Evolutionary conservation across 1,140 invertebrate genomes (phyloP), one percentile per base, ranked within the genome.

Genomic region (Atta texana): DNA sequence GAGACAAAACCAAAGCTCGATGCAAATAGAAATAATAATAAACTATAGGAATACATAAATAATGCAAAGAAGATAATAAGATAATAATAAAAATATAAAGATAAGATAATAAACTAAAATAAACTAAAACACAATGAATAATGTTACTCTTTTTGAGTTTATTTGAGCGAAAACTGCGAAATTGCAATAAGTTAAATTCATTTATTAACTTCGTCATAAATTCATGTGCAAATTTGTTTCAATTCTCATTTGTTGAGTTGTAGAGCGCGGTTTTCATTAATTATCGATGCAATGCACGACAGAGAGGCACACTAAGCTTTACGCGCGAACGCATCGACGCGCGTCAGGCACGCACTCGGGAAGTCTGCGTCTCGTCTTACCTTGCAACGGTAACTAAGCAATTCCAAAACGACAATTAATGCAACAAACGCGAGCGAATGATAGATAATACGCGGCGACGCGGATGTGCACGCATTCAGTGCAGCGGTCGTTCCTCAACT

Each of bases 341-440:
- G 39, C 28, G 24, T 39, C 21, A 21, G 63, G 77, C 63, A 49
- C 16, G 31, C n/a, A 63, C 63, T n/a, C 63, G 49, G n/a, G 49
- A 69, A 80, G 64, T 18, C 10, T 8, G 59, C 44, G 28, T 28
- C 28, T 74, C 18, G 53, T 74, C 18, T 75, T 71, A 34, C 72
- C 34, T 28, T 51, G n/a, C 31, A 76, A 55, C 75, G 61, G 61
- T 64, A 76, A 69, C 74, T 80, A 87, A 85, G 88, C 82, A 88
- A 91, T 90, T 90, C 28, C 31, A 86, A 81, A 75, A 82, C n/a
- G 57, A 76, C 87, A 89, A 90, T 90, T 89, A 90, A 90, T 85
- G 87, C 80, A 85, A 90, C 86, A 88, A 89, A 91, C 69, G 24
- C 66, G 63, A 72, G 24, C 57, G 72, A 18, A 57, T 44, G 53